These are phyloP conservation scores for Cephus pulcher DNA, from an alignment of 2,888 invertebrate genomes.

Conservation along the genomic window DNA sequence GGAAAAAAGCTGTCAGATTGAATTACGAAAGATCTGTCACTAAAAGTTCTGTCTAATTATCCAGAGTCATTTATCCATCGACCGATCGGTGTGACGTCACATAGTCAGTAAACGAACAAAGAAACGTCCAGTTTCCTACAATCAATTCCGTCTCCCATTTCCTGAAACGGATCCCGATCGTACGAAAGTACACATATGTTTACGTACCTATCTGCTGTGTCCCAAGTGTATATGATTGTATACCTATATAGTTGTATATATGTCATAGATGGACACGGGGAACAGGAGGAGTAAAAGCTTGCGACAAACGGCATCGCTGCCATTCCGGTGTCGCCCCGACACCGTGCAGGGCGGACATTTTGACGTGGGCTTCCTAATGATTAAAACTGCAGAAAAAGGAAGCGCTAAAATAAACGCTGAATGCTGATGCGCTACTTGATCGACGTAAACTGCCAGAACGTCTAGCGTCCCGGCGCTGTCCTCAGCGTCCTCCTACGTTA, in stretches of 20 bases:
- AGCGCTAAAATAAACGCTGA: constrained; percentile 2
- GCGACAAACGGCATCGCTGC: neutral
- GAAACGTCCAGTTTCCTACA: neutral
- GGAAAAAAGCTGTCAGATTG: too few species aligned
- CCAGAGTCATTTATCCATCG: too few species aligned
- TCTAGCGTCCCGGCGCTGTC: neutral
- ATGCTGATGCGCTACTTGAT: constrained; percentile 5
- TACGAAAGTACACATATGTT: neutral
- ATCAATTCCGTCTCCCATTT: neutral
- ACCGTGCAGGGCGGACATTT: constrained; percentile 3
- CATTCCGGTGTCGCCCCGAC: neutral
- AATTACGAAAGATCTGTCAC: too few species aligned
- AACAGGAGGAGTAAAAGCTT: neutral
- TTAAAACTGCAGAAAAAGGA: constrained; percentile 9
- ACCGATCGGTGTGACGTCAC: too few species aligned
- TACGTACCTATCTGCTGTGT: neutral
- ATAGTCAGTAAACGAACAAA: neutral
- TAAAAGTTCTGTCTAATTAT: too few species aligned
- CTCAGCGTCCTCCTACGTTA: neutral
- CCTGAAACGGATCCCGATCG: neutral
- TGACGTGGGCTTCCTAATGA: constrained; percentile 8
- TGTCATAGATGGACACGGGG: neutral
- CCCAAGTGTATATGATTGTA: too few species aligned
- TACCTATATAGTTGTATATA: neutral
- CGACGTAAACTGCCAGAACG: constrained; percentile 15